Conservation (phyloP, 2,888 invertebrate genomes). For the Hydrotaea diabolus region DNA sequence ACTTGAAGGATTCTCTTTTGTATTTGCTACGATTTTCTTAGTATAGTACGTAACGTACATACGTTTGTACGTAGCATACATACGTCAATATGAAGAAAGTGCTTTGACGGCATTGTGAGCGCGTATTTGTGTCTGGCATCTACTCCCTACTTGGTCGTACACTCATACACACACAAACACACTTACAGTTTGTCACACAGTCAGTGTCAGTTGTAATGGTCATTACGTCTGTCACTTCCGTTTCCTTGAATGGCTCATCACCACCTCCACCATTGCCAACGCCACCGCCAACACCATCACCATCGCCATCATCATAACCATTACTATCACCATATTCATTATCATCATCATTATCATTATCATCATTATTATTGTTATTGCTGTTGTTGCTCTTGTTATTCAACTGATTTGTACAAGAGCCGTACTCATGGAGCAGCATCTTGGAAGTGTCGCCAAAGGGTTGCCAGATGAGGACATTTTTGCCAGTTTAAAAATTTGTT, state of each 20-base stretch:
- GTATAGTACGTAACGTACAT: not conserved
- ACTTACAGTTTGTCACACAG: slow-evolving; percentile 58
- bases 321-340: slow-evolving; percentile 57
- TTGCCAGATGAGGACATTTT: slow-evolving; percentile 41
- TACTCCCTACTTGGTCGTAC: not conserved
- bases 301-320: slow-evolving; percentile 48
- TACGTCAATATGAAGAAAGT: slow-evolving; percentile 36
- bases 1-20: slow-evolving; percentile 43
- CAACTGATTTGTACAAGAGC: slow-evolving; percentile 41
- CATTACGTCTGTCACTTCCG: slow-evolving; percentile 68
- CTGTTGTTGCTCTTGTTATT: slow-evolving; percentile 29
- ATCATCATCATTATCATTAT: slow-evolving; percentile 53
- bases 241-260: slow-evolving; percentile 48
- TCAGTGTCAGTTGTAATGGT: slow-evolving; percentile 66
- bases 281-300: slow-evolving; percentile 17
- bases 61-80: slow-evolving; percentile 22
- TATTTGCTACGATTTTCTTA: slow-evolving; percentile 22
- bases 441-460: not conserved
- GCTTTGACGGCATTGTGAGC: not conserved
- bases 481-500: too few species aligned
- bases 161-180: slow-evolving; percentile 14
- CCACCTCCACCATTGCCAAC: not conserved
- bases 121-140: slow-evolving; percentile 25
- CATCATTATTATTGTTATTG: slow-evolving; percentile 36
- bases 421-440: slow-evolving; percentile 33